Evolutionary conservation across 2,888 invertebrate species (phyloP).

Genomic region (Cantharis rufa): DNA sequence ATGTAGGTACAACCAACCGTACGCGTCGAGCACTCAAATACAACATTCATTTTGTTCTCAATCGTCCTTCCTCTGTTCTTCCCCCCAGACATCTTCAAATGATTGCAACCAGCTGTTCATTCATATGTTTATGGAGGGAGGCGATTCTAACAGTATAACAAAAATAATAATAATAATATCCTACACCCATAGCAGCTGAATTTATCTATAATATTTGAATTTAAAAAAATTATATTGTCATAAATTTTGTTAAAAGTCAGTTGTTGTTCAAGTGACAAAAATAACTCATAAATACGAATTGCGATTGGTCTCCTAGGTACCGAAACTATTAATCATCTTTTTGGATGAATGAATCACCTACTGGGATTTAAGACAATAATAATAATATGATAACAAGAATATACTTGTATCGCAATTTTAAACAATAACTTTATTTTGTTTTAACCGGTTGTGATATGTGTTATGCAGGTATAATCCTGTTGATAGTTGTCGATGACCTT

Average conservation of each 20-base stretch:
- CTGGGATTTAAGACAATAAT: no score
- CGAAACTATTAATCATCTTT: no score
- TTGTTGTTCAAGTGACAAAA: no score
- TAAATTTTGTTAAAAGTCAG: no score
- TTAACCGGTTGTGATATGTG: not conserved
- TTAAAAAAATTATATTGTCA: no score
- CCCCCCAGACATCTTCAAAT: constrained; percentile 39
- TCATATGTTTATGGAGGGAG: constrained; percentile 21
- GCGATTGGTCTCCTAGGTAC: no score
- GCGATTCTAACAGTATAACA: constrained; percentile 9
- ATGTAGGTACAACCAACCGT: constrained; percentile 6
- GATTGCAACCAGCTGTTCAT: constrained; percentile 49
- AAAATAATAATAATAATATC: not conserved
- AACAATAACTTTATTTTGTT: not conserved
- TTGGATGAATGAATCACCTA: no score
- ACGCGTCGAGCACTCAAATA: constrained; percentile 10
- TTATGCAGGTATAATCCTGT: constrained; percentile 2
- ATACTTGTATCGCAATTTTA: not conserved
- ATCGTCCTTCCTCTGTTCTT: constrained; percentile 54
- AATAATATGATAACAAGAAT: no score
- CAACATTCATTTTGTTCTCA: constrained; percentile 40
- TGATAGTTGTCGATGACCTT: constrained; percentile 20
- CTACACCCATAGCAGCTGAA: no score
- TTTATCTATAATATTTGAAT: no score
- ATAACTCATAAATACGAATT: no score